Evolutionary conservation across 1,140 invertebrate species (phyloP).

Genomic region (Drosophila melanica): DNA sequence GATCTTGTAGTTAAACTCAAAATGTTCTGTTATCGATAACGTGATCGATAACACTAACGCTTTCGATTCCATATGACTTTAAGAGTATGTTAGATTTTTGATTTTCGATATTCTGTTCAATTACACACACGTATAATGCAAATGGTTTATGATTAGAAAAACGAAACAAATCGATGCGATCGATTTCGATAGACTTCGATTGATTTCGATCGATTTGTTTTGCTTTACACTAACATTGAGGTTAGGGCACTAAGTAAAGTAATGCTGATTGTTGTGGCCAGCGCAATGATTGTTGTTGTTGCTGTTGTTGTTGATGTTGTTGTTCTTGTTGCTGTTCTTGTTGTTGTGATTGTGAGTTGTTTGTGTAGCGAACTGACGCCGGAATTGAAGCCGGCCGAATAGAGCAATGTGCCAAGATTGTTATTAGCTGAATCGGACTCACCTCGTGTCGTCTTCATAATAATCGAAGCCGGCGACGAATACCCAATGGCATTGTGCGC

Average conservation of each 20-base stretch:
- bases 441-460: slow-evolving; percentile 94
- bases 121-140: slow-evolving; percentile 11
- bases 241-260: slow-evolving; percentile 83
- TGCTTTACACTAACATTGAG: slow-evolving; percentile 80
- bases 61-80: slow-evolving; percentile 3
- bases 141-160: slow-evolving; percentile 15
- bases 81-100: not conserved
- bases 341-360: slow-evolving; percentile 75
- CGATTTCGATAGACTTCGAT: slow-evolving; percentile 20
- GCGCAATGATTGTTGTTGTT: slow-evolving; percentile 76
- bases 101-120: slow-evolving; percentile 1
- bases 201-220: slow-evolving; percentile 15
- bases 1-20: slow-evolving; percentile 23
- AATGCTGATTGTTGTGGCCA: slow-evolving; percentile 83
- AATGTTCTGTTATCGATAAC: slow-evolving; percentile 17
- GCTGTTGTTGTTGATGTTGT: slow-evolving; percentile 60
- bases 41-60: slow-evolving; percentile 17
- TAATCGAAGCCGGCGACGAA: slow-evolving; percentile 89
- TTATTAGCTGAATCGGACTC: slow-evolving; percentile 86
- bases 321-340: slow-evolving; percentile 68
- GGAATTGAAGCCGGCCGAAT: slow-evolving; percentile 83
- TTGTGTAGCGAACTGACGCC: slow-evolving; percentile 82
- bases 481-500: slow-evolving; percentile 94
- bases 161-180: slow-evolving; percentile 18
- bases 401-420: slow-evolving; percentile 84